These are phyloP conservation scores for Auanema freiburgensis DNA, from an alignment of 2,888 invertebrate genomes.

Conservation along the genomic window DNA sequence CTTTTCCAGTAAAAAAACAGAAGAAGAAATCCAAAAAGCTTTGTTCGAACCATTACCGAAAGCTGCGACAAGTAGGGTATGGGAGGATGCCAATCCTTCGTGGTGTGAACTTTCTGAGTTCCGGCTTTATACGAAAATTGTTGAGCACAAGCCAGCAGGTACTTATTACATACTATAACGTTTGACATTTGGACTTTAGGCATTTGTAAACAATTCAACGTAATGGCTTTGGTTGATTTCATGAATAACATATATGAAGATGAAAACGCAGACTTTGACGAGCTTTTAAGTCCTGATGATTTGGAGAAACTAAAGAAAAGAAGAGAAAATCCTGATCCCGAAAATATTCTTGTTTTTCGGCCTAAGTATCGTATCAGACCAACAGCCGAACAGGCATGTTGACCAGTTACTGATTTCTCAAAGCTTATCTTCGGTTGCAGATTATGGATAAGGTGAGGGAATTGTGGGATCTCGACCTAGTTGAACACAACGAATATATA, in stretches of 20 bases:
- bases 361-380: slow-evolving; percentile 25
- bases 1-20: slow-evolving; percentile 23
- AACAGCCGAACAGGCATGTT: slow-evolving; percentile 18
- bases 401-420: background rate
- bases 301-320: slow-evolving; percentile 11
- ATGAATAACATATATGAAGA: slow-evolving; percentile 30
- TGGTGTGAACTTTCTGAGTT: slow-evolving; percentile 24
- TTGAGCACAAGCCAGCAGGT: slow-evolving; percentile 27
- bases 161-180: background rate
- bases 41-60: slow-evolving; percentile 20
- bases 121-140: slow-evolving; percentile 18
- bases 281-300: slow-evolving; percentile 15
- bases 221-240: slow-evolving; percentile 14
- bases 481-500: slow-evolving; percentile 21
- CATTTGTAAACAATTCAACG: slow-evolving; percentile 18
- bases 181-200: slow-evolving; percentile 9
- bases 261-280: slow-evolving; percentile 23
- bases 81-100: slow-evolving; percentile 10
- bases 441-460: slow-evolving; percentile 19
- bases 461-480: slow-evolving; percentile 16
- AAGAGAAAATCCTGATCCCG: slow-evolving; percentile 14
- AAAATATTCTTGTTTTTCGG: slow-evolving; percentile 17
- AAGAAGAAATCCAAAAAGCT: slow-evolving; percentile 18
- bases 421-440: slow-evolving; percentile 6
- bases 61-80: slow-evolving; percentile 9